These are phyloP conservation scores for Caradrina kadenii DNA, from an alignment of 2,888 invertebrate genomes.

Conservation along the genomic window DNA sequence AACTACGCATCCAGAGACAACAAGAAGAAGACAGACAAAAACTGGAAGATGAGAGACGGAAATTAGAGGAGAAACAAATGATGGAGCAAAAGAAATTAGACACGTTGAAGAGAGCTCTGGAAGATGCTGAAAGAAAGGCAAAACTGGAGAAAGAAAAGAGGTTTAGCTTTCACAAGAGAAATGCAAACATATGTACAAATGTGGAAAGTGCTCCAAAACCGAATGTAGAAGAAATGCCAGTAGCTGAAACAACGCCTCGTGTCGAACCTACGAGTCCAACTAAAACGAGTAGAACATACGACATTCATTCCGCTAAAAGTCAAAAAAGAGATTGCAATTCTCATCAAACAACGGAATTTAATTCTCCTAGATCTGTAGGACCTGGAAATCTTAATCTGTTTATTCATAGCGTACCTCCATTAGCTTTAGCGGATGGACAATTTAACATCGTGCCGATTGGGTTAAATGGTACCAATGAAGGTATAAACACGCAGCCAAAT, in stretches of 20 bases:
- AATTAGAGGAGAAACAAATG: conserved; percentile 92
- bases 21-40: conserved; percentile 93
- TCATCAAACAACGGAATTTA: conserved; percentile 84
- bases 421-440: conserved; percentile 83
- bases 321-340: conserved; percentile 82
- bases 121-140: conserved; percentile 94
- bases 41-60: conserved; percentile 93
- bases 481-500: conserved; percentile 83
- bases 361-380: conserved; percentile 84
- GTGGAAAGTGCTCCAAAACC: conserved; percentile 68
- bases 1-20: conserved; percentile 94
- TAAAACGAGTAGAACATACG: conserved; percentile 85
- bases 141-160: conserved; percentile 92
- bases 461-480: conserved; percentile 81
- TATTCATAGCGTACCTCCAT: conserved; percentile 85
- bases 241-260: conserved; percentile 65
- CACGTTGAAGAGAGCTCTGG: conserved; percentile 94
- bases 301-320: conserved; percentile 84
- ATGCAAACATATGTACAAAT: conserved; percentile 59
- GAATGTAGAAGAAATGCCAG: conserved; percentile 68
- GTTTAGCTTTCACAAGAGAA: conserved; percentile 79
- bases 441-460: conserved; percentile 87
- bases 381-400: conserved; percentile 85
- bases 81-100: conserved; percentile 93
- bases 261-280: conserved; percentile 78